phyloP scores from a whole-genome alignment of 2,797 vertebrate species.

The Microchirus variegatus region DNA sequence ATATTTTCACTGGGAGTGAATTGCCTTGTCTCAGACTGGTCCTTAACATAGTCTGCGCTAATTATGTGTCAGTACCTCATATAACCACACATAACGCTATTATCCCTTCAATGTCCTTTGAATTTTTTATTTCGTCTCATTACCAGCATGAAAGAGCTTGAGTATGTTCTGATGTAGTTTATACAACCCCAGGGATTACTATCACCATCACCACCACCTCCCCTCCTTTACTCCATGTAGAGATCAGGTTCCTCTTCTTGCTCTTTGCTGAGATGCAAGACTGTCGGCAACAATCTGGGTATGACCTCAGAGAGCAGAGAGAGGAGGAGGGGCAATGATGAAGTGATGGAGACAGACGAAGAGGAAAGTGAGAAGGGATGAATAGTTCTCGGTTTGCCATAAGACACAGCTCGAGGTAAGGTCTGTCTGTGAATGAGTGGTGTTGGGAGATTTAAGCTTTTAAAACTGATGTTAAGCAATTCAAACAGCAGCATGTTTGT shows the following conservation, averaged over 20 bases:
- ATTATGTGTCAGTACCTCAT: no score
- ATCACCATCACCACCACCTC: not conserved
- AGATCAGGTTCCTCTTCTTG: constrained; percentile 50
- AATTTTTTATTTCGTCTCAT: not conserved
- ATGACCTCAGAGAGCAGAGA: constrained; percentile 50
- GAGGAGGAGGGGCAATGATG: constrained; percentile 1
- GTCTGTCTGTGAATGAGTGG: not conserved
- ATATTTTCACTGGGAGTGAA: no score
- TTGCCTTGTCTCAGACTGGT: no score
- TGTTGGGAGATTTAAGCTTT: no score
- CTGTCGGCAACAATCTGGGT: constrained; percentile 17
- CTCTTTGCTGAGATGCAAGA: constrained; percentile 20
- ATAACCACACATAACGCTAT: no score
- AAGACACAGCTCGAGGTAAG: constrained; percentile 27
- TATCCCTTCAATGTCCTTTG: not conserved
- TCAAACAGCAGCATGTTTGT: no score
- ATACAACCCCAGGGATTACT: constrained; percentile 23
- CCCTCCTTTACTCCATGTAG: constrained; percentile 17
- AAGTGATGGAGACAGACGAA: constrained; percentile 4
- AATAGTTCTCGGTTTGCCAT: not conserved
- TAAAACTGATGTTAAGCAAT: no score
- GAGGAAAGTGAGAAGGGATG: constrained; percentile 9
- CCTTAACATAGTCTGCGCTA: no score
- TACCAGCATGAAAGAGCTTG: not conserved
- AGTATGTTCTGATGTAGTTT: constrained; percentile 9